Evolutionary conservation across 2,113 vertebrate species (phyloP).

Genomic region (Pterocles gutturalis): DNA sequence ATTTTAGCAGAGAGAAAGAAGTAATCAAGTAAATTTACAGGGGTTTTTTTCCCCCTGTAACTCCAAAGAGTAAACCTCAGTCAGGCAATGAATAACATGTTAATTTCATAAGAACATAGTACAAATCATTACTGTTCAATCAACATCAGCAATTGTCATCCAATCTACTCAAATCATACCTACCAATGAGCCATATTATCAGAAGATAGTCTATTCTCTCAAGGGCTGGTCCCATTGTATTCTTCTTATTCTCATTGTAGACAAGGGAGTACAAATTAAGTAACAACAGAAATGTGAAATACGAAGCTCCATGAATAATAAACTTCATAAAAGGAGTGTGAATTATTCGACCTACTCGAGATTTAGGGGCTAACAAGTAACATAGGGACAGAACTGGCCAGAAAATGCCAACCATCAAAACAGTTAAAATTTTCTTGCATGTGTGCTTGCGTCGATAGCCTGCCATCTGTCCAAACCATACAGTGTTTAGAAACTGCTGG

Average conservation of each 20-base stretch:
- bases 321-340: conserved; percentile 99
- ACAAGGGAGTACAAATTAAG: conserved; percentile 98
- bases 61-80: background rate
- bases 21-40: background rate
- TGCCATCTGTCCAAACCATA: conserved; percentile 99
- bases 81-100: background rate
- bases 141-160: background rate
- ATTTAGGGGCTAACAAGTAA: conserved; percentile 95
- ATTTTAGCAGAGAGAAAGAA: background rate
- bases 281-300: conserved; percentile 94
- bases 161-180: conserved; percentile 51
- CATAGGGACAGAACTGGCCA: conserved; percentile 95
- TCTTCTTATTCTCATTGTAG: conserved; percentile 95
- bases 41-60: background rate
- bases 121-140: background rate
- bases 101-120: background rate
- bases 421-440: conserved; percentile 94
- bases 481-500: conserved; percentile 98
- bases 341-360: conserved; percentile 94
- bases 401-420: conserved; percentile 90
- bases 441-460: conserved; percentile 97
- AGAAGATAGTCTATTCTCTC: conserved; percentile 96
- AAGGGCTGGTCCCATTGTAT: conserved; percentile 94
- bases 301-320: conserved; percentile 98
- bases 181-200: conserved; percentile 97